Conservation (phyloP, 2,888 invertebrate species). For the Meiosimyza decipiens region DNA sequence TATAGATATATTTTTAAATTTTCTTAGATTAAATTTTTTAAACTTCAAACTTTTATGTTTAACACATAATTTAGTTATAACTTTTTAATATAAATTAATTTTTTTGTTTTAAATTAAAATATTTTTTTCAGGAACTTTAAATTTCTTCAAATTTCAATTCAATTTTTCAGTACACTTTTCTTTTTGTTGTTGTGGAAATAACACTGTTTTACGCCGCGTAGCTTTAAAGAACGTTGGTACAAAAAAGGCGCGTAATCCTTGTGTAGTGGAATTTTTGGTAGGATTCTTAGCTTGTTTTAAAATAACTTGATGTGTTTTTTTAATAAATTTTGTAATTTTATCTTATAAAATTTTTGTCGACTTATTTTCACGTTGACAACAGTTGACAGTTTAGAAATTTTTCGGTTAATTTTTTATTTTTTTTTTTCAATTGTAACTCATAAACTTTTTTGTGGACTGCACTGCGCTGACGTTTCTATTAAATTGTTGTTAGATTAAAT, state of each 20-base stretch:
- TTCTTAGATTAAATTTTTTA: constrained; percentile 21
- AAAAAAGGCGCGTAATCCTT: constrained; percentile 35
- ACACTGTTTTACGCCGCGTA: constrained; percentile 37
- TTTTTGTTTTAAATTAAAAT: constrained; percentile 35
- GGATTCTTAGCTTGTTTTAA: constrained; percentile 38
- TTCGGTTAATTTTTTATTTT: not conserved
- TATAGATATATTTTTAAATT: constrained; percentile 29
- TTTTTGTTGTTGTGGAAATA: constrained; percentile 30
- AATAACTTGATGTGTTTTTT: constrained; percentile 40
- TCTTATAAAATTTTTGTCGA: constrained; percentile 38
- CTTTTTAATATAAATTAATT: constrained; percentile 32
- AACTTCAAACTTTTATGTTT: not conserved
- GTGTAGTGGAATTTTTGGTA: constrained; percentile 25
- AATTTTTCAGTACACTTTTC: constrained; percentile 45
- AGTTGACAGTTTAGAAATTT: constrained; percentile 10
- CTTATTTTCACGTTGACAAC: constrained; percentile 36
- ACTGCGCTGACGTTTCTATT: constrained; percentile 24
- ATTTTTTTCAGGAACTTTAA: constrained; percentile 47
- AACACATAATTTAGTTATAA: constrained; percentile 32
- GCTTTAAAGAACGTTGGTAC: constrained; percentile 30
- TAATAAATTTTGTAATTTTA: constrained; percentile 40
- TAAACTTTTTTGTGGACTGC: constrained; percentile 25
- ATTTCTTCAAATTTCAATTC: constrained; percentile 52
- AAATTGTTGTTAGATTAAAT: not conserved
- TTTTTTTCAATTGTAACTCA: constrained; percentile 4